Base-by-base conservation (phyloP, 2,113 vertebrate species). In the Bostrychus sinensis region DNA sequence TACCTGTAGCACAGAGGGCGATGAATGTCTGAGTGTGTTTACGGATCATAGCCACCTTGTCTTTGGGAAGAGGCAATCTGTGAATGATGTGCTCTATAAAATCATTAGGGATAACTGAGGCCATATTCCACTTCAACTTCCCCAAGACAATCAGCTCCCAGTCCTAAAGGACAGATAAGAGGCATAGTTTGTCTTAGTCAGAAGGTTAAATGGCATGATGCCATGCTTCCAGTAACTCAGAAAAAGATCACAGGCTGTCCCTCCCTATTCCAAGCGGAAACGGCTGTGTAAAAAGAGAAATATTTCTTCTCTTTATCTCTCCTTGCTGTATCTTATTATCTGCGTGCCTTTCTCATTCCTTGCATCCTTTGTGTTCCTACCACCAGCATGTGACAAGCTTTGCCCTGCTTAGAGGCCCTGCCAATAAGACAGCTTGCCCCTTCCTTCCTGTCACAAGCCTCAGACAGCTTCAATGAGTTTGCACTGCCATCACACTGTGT, bases 61-160 rank as follows among this genome's bases (percentile, higher is more conserved):
- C 95, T 60, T 90, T 88, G 66, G 94, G 94, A 80, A 96, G 91
- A 58, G 96, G 94, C 80, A 99, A 90, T 86, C 94, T 94, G 83
- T 89, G 91, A 13, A 99, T 86, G 83, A 99, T 97, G 81, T 96
- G 96, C 74, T 98, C 96, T 14, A 98, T 93, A 87, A 99, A 99
- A 90, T 99, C 96, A 0, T 97, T 94, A 0, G 97, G 96, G 17
- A 94, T 98, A 59, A 98, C 90, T 0, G 96, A 95, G 2, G 95
- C 97, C 72, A 99, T 93, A 88, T 98, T 95, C 97, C 97, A 98
- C 94, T 96, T 98, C 94, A 99, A 95, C 70, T 95, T 98, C 32
- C 95, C 95, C 85, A 99, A 72, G 56, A 99, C 96, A 66, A 98
- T 92, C 86, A 99, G 91, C 75, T 99, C 97, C 97, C 96, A 98